Conservation (phyloP, 2,888 invertebrate genomes). For the Gymnosoma rotundatum region DNA sequence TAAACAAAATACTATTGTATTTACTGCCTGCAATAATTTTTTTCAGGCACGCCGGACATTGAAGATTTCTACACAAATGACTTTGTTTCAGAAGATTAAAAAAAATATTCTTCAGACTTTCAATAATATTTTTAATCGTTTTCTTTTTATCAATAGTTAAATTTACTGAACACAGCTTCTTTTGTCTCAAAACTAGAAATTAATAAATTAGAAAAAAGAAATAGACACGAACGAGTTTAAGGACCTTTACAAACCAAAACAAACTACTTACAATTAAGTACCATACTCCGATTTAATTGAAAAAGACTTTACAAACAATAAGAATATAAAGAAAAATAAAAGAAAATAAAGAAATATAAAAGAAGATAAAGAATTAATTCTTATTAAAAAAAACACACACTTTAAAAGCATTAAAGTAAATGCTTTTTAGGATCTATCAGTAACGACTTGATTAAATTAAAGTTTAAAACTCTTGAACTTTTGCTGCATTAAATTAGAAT, state of each 20-base stretch:
- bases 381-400: not conserved
- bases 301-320: conserved; percentile 37
- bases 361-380: conserved; percentile 17
- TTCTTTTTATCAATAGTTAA: too few relatives aligned
- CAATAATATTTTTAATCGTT: too few relatives aligned
- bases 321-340: not conserved
- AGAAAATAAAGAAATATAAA: not conserved
- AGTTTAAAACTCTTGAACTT: conserved; percentile 54
- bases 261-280: conserved; percentile 26
- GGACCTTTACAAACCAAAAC: not conserved
- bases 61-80: too few relatives aligned
- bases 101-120: too few relatives aligned
- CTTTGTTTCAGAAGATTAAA: too few relatives aligned
- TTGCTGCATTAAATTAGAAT: conserved; percentile 6
- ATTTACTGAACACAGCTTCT: not conserved
- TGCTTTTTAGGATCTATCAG: not conserved
- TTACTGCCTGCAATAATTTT: too few relatives aligned
- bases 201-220: not conserved
- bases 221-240: conserved; percentile 16
- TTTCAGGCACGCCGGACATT: too few relatives aligned
- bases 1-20: too few relatives aligned
- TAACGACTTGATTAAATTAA: conserved; percentile 47
- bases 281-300: conserved; percentile 43
- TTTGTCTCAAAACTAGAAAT: not conserved
- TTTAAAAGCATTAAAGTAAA: conserved; percentile 19